Conservation (phyloP, 2,888 invertebrate genomes). For the Drosophila emarginata region DNA sequence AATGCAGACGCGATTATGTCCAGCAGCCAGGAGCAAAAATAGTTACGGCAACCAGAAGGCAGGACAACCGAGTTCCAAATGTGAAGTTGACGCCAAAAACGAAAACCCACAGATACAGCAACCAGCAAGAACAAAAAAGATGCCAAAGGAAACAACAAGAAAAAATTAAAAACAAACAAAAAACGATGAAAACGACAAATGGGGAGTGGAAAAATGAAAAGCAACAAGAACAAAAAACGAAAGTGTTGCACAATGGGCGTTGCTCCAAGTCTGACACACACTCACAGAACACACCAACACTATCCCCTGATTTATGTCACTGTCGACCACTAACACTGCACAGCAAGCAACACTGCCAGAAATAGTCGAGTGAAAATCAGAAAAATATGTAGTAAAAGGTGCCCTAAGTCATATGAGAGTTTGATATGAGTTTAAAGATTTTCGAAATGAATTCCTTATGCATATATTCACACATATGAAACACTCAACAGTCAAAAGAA, state of each 20-base stretch:
- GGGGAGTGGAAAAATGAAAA: constrained; percentile 33
- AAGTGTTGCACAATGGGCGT: constrained; percentile 77
- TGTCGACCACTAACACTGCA: constrained; percentile 48
- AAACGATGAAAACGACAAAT: constrained; percentile 66
- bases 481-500: too few relatives aligned
- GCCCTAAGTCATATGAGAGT: too few relatives aligned
- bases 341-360: constrained; percentile 22
- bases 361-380: neutral
- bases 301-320: constrained; percentile 70
- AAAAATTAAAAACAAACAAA: constrained; percentile 76
- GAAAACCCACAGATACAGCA: constrained; percentile 34
- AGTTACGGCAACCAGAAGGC: constrained; percentile 51
- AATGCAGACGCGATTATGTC: constrained; percentile 82
- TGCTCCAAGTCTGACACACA: constrained; percentile 59
- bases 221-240: constrained; percentile 53
- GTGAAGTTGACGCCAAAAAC: constrained; percentile 69
- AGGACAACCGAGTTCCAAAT: constrained; percentile 61
- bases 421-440: too few relatives aligned
- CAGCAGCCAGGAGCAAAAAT: constrained; percentile 53
- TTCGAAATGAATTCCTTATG: too few relatives aligned
- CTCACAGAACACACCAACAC: constrained; percentile 34
- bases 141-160: constrained; percentile 40
- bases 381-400: too few relatives aligned
- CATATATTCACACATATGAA: too few relatives aligned
- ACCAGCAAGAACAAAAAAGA: constrained; percentile 5